A percentile compares a stretch with the other conserved stretches of the same genome.
Conservation (phyloP, 2,797 vertebrate genomes). For the Falco concolor region DNA sequence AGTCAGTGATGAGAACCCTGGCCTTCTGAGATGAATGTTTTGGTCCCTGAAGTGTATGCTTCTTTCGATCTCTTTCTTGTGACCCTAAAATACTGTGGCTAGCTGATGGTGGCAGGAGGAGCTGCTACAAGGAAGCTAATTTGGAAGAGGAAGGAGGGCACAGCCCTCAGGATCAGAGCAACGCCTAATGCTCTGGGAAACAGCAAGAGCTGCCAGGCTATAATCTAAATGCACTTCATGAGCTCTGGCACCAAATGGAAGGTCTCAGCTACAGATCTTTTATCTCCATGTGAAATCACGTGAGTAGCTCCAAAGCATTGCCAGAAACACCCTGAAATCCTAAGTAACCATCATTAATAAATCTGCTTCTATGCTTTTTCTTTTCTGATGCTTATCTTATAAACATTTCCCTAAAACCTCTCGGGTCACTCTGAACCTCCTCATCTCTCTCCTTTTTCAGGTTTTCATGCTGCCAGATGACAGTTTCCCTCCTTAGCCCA, state of each 20-base stretch:
- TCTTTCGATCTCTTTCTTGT: conserved; percentile 12
- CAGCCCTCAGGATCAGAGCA: neutral
- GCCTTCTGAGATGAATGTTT: neutral
- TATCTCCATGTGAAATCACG: neutral
- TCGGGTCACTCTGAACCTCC: neutral
- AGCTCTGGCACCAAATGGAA: neutral
- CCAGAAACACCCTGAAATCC: neutral
- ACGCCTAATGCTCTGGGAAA: neutral
- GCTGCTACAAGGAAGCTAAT: conserved; percentile 24
- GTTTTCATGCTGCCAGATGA: neutral
- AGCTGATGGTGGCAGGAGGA: conserved; percentile 9
- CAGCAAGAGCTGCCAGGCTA: neutral
- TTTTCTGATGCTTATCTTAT: neutral
- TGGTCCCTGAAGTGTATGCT: neutral
- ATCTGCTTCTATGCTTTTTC: neutral
- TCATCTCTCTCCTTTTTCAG: neutral
- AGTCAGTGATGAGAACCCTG: neutral
- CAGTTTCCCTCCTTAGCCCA: neutral
- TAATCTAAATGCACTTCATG: neutral
- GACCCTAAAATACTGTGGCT: neutral
- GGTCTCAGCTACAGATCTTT: neutral
- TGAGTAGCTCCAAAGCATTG: neutral
- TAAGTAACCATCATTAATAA: neutral
- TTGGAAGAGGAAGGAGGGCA: conserved; percentile 40
- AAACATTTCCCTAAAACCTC: neutral